These are phyloP conservation scores for Reinhardtius hippoglossoides DNA, from an alignment of 2,113 vertebrate genomes.

Conservation along the genomic window DNA sequence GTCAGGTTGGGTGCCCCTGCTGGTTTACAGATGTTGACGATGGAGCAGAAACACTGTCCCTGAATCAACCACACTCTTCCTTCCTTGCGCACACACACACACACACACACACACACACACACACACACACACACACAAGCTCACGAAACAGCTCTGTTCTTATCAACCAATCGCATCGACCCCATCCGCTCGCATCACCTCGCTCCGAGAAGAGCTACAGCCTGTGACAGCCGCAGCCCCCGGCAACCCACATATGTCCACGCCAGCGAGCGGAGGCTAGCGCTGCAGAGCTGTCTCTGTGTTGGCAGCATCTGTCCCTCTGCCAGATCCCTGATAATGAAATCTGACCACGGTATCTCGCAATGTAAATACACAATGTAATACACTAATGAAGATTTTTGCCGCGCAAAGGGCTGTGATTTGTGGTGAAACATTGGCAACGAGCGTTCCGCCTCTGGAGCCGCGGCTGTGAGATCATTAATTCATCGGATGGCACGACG, in stretches of 20 bases:
- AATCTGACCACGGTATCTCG: constrained; percentile 70
- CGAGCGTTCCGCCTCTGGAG: constrained; percentile 55
- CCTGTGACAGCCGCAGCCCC: constrained; percentile 82
- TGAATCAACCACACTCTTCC: background rate
- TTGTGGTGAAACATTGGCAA: constrained; percentile 47
- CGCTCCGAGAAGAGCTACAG: constrained; percentile 72
- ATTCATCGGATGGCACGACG: constrained; percentile 63
- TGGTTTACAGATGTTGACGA: constrained; percentile 61
- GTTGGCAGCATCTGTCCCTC: constrained; percentile 77
- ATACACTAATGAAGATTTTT: constrained; percentile 61
- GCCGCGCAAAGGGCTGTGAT: constrained; percentile 26
- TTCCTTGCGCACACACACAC: background rate
- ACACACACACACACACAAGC: constrained; percentile 8
- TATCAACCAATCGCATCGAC: constrained; percentile 78
- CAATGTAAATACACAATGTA: constrained; percentile 68
- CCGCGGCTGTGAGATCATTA: constrained; percentile 50
- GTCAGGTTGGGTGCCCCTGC: background rate
- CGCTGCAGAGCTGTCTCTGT: constrained; percentile 74
- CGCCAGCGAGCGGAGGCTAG: constrained; percentile 75
- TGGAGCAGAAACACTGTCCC: constrained; percentile 46
- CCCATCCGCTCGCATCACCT: constrained; percentile 76
- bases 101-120: background rate
- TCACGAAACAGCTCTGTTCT: constrained; percentile 51
- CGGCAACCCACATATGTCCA: constrained; percentile 82
- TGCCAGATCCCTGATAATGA: constrained; percentile 69